These are phyloP conservation scores for Sphaeramia orbicularis DNA, from an alignment of 2,797 vertebrate genomes.

Conservation along the genomic window DNA sequence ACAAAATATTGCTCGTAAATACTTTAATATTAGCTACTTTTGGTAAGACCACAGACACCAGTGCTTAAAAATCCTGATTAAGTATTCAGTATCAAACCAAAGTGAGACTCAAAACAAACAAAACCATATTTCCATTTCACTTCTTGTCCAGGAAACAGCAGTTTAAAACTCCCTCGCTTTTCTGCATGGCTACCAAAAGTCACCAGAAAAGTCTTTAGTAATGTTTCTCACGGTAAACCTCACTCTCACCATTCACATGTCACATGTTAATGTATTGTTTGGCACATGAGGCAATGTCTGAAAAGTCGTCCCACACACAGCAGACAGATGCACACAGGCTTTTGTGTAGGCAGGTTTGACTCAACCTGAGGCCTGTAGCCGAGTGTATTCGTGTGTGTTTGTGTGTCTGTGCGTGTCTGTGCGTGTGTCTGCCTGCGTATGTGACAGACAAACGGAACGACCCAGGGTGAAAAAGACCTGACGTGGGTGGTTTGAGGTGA, in stretches of 20 bases:
- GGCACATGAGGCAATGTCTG: constrained; percentile 53
- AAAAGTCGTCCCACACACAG: constrained; percentile 59
- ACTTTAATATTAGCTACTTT: too few species aligned
- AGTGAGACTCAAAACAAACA: too few species aligned
- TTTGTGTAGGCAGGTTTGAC: constrained; percentile 61
- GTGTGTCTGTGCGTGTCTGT: neutral
- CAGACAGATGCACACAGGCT: constrained; percentile 44
- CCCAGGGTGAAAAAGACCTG: neutral
- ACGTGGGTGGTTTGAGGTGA: constrained; percentile 19
- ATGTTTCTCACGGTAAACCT: constrained; percentile 5
- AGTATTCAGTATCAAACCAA: too few species aligned
- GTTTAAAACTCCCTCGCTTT: neutral
- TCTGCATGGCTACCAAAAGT: too few species aligned
- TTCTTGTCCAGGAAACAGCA: too few species aligned
- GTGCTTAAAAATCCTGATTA: too few species aligned
- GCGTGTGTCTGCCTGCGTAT: neutral
- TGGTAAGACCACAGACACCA: too few species aligned
- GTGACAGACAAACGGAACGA: neutral
- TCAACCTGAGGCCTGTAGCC: constrained; percentile 29
- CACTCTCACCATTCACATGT: neutral
- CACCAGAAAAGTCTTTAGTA: too few species aligned
- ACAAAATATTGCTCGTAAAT: too few species aligned
- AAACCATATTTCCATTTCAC: too few species aligned
- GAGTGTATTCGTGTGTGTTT: neutral
- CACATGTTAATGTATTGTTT: constrained; percentile 15